Evolutionary conservation across 2,888 invertebrate genomes (phyloP).

Genomic region (Brachycybe producta): DNA sequence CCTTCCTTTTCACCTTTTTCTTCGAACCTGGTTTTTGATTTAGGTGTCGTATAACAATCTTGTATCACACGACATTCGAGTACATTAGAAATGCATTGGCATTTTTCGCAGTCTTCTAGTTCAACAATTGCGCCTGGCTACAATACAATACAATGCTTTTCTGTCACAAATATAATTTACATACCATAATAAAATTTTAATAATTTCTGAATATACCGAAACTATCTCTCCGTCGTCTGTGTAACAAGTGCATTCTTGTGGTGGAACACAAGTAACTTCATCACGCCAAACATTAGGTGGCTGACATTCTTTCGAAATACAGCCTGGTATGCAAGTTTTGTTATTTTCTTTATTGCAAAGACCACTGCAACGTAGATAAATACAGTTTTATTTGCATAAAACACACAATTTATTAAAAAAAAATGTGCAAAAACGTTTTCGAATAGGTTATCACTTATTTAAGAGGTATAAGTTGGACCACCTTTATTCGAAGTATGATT

Average conservation of each 20-base stretch:
- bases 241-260: conserved; percentile 61
- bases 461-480: neutral
- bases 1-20: no score
- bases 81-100: conserved; percentile 66
- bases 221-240: conserved; percentile 49
- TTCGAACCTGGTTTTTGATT: neutral
- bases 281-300: conserved; percentile 49
- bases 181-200: neutral
- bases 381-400: no score
- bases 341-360: neutral
- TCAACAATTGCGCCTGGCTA: conserved; percentile 55
- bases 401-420: no score
- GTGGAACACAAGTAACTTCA: conserved; percentile 53
- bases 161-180: neutral
- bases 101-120: conserved; percentile 51
- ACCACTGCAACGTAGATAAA: neutral
- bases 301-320: conserved; percentile 23
- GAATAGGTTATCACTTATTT: neutral
- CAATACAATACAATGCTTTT: conserved; percentile 26
- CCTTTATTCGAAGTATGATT: neutral
- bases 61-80: conserved; percentile 49
- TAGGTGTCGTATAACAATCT: neutral
- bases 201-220: conserved; percentile 40
- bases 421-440: neutral
- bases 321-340: conserved; percentile 20